A percentile compares a stretch with the other conserved stretches of the same genome.
Evolutionary conservation across 2,797 vertebrate species (phyloP).

Genomic region (Pteropus rufus): DNA sequence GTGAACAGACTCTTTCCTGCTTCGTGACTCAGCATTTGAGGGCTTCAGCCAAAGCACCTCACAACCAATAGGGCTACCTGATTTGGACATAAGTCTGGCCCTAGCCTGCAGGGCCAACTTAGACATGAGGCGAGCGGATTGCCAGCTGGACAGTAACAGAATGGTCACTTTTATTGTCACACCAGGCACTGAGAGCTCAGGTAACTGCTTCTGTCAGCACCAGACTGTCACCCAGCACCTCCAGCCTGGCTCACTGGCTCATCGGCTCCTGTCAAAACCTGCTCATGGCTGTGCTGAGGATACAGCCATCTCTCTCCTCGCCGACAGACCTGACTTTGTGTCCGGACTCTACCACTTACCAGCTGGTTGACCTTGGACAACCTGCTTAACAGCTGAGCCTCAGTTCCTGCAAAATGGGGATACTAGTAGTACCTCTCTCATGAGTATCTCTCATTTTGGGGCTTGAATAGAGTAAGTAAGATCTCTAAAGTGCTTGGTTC

Average conservation of each 20-base stretch:
- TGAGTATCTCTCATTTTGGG: not conserved
- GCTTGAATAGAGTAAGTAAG: not conserved
- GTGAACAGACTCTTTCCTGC: not conserved
- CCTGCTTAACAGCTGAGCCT: not conserved
- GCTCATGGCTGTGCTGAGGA: not conserved
- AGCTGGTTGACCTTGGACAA: not conserved
- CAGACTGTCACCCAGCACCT: not conserved
- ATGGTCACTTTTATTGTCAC: not conserved
- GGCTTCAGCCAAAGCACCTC: not conserved
- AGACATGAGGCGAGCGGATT: not conserved
- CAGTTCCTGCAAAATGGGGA: not conserved
- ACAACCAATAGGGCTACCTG: not conserved
- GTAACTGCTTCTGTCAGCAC: not conserved
- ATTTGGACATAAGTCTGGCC: not conserved
- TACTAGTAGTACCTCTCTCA: not conserved
- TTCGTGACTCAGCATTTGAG: not conserved
- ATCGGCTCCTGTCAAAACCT: not conserved
- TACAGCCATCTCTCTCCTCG: rapidly evolving
- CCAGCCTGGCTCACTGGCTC: not conserved
- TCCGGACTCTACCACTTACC: not conserved
- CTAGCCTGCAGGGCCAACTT: not conserved
- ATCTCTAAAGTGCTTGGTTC: not conserved
- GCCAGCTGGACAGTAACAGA: not conserved
- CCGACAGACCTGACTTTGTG: not conserved
- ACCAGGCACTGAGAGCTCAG: not conserved